A percentile compares a stretch with the other conserved stretches of the same genome.
Evolutionary conservation across 2,113 vertebrate species (phyloP).

Genomic region (Pleuronectes platessa): DNA sequence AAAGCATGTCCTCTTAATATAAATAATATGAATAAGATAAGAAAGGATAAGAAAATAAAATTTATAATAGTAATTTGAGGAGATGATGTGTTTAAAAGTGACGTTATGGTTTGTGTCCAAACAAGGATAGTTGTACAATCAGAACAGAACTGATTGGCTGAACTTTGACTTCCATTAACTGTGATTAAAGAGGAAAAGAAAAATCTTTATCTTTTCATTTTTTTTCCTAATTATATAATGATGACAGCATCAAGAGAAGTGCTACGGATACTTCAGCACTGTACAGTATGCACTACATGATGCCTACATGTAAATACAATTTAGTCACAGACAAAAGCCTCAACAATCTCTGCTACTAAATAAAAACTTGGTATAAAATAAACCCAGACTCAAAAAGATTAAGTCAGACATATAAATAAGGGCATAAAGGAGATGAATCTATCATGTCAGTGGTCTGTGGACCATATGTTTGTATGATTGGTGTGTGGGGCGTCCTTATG

Average conservation of each 20-base stretch:
- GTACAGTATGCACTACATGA: not conserved
- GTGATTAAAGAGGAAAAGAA: not conserved
- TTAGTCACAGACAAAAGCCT: not conserved
- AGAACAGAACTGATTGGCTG: not conserved
- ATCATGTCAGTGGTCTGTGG: constrained; percentile 35
- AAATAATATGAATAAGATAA: not conserved
- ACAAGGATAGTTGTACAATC: no score
- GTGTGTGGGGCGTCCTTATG: constrained; percentile 63
- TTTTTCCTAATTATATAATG: no score
- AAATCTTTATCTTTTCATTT: no score
- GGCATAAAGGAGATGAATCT: constrained; percentile 16
- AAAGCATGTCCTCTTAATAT: not conserved
- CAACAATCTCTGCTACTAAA: not conserved
- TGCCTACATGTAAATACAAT: not conserved
- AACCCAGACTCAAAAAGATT: no score
- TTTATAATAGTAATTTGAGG: no score
- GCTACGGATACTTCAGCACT: not conserved
- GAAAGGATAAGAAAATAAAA: no score
- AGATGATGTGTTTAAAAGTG: no score
- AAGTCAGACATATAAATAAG: not conserved
- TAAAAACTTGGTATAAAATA: not conserved
- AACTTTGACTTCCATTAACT: constrained; percentile 5
- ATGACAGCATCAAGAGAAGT: not conserved
- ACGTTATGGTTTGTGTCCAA: no score
- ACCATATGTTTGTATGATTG: constrained; percentile 66